These are phyloP conservation scores for Corythaixoides concolor DNA, from an alignment of 2,113 vertebrate species.

Conservation along the genomic window DNA sequence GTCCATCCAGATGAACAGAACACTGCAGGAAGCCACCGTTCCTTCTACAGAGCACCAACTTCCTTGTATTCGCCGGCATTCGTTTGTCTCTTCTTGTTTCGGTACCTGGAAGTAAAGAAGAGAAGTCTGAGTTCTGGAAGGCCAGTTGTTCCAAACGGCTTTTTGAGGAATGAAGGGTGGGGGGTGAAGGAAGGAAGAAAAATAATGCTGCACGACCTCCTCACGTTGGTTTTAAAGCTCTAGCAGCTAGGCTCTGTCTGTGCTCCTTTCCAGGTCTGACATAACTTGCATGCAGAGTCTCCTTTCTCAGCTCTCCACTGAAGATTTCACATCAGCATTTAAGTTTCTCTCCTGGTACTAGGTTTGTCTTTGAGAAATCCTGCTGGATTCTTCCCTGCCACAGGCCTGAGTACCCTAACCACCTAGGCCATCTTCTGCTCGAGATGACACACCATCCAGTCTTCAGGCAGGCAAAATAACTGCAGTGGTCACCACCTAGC, in stretches of 20 bases:
- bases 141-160: background rate
- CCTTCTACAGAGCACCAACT: conserved; percentile 48
- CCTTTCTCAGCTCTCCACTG: background rate
- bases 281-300: background rate
- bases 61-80: conserved; percentile 29
- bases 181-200: background rate
- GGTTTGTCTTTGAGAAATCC: background rate
- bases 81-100: conserved; percentile 18
- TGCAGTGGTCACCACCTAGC: background rate
- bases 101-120: conserved; percentile 26
- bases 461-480: background rate
- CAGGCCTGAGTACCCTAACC: background rate
- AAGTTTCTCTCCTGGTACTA: background rate
- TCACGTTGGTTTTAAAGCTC: background rate
- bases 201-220: background rate
- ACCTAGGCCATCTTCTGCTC: background rate
- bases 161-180: background rate
- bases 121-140: background rate
- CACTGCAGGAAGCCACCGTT: background rate
- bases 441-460: background rate
- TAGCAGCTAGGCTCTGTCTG: background rate
- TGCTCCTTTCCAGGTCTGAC: background rate
- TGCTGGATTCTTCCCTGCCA: background rate
- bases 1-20: background rate
- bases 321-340: background rate